A percentile compares a stretch with the other conserved stretches of the same genome.
These are phyloP conservation scores for Cercopithecus neglectus DNA, from an alignment of 2,797 vertebrate genomes.

Conservation along the genomic window DNA sequence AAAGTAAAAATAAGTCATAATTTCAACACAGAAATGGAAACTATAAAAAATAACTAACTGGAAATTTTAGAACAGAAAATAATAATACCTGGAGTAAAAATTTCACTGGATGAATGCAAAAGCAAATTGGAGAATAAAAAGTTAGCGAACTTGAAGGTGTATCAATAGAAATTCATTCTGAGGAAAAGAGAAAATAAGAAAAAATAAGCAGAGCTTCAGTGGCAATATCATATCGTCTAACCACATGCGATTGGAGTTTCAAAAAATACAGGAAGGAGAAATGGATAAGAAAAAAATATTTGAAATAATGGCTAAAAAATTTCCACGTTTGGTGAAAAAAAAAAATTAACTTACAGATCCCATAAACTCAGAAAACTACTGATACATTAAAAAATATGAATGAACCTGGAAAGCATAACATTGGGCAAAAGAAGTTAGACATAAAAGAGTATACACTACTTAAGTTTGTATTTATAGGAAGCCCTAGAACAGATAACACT, in stretches of 20 bases:
- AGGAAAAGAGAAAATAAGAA: not conserved
- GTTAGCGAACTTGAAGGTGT: not conserved
- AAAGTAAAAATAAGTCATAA: not conserved
- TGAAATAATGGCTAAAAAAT: not conserved
- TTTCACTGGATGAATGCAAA: not conserved
- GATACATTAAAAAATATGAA: not conserved
- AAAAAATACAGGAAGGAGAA: not conserved
- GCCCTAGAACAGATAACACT: not conserved
- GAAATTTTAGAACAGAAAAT: not conserved
- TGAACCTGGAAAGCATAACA: not conserved
- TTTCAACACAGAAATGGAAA: not conserved
- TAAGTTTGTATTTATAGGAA: not conserved
- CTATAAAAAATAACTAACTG: not conserved
- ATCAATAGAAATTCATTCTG: not conserved
- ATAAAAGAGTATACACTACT: not conserved
- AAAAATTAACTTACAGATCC: not conserved
- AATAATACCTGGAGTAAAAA: not conserved
- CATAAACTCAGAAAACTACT: not conserved
- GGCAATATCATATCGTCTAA: not conserved
- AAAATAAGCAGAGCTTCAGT: not conserved
- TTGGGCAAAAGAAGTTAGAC: not conserved
- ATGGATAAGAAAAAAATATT: not conserved
- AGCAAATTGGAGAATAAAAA: not conserved
- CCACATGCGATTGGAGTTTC: not conserved
- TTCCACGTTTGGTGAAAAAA: not conserved